Percentiles rank a stretch among this genome's conserved stretches.
Conservation (phyloP, 2,113 vertebrate species). For the Percina caprodes region DNA sequence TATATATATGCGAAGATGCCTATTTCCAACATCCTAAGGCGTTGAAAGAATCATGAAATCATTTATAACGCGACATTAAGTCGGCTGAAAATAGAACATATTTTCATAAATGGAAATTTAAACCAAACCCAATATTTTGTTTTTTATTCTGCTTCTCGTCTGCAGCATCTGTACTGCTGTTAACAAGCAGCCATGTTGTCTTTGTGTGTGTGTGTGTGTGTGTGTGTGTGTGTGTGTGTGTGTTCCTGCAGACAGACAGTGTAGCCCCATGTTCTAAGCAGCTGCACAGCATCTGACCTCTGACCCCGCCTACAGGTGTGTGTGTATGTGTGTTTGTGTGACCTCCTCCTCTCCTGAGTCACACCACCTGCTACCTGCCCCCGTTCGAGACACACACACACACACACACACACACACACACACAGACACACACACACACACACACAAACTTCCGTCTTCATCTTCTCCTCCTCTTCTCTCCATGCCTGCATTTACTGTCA, state of each 20-base stretch:
- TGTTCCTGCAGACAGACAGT: conserved; percentile 7
- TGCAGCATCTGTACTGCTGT: conserved; percentile 14
- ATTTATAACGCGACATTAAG: background rate
- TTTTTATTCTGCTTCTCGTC: background rate
- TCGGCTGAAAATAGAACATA: background rate
- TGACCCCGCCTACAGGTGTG: conserved; percentile 60
- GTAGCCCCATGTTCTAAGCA: conserved; percentile 51
- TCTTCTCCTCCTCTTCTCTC: conserved; percentile 23
- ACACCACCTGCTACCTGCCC: conserved; percentile 58
- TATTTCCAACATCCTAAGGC: too few species aligned
- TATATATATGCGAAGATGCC: too few species aligned
- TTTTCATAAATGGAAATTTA: background rate
- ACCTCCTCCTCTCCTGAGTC: conserved; percentile 46
- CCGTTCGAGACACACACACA: conserved; percentile 24
- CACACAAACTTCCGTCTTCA: background rate
- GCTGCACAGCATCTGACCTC: conserved; percentile 65
- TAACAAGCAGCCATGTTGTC: conserved; percentile 9
- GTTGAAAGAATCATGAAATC: background rate
- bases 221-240: conserved; percentile 30
- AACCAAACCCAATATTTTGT: background rate
- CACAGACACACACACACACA: conserved; percentile 19
- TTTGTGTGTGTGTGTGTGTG: conserved; percentile 19
- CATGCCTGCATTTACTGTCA: conserved; percentile 42
- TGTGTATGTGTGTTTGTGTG: conserved; percentile 18
- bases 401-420: conserved; percentile 3